Conservation (phyloP, 2,888 invertebrate genomes). For the Lasius platythorax region DNA sequence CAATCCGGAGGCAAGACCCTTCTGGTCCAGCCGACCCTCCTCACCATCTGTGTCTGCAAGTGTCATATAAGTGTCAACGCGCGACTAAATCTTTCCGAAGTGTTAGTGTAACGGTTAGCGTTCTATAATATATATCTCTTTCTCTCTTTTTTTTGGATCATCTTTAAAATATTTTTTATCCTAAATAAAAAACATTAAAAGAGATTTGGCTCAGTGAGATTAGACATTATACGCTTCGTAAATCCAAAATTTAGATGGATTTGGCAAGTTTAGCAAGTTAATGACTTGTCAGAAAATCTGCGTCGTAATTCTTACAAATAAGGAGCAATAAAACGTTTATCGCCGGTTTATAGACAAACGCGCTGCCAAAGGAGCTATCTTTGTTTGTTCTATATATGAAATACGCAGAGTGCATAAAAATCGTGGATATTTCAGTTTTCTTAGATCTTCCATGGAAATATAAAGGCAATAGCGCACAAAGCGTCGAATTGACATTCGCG, state of each 20-base stretch:
- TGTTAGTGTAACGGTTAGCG: neutral
- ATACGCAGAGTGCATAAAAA: conserved; percentile 33
- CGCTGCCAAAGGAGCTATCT: conserved; percentile 43
- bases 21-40: conserved; percentile 87
- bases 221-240: neutral
- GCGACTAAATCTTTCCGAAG: neutral
- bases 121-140: neutral
- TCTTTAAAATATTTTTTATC: neutral
- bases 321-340: conserved; percentile 44
- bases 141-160: neutral
- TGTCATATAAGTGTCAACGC: neutral
- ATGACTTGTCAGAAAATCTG: neutral
- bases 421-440: conserved; percentile 18
- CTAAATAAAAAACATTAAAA: neutral
- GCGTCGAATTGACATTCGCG: conserved; percentile 3
- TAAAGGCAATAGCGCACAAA: neutral
- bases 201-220: neutral
- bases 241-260: neutral
- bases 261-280: neutral
- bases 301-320: neutral
- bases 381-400: conserved; percentile 49
- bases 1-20: conserved; percentile 87
- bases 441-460: neutral
- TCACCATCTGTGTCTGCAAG: conserved; percentile 85
- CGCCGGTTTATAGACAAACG: conserved; percentile 51